phyloP scores from a whole-genome alignment of 2,888 invertebrate species.

The Ormyrus pomaceus region DNA sequence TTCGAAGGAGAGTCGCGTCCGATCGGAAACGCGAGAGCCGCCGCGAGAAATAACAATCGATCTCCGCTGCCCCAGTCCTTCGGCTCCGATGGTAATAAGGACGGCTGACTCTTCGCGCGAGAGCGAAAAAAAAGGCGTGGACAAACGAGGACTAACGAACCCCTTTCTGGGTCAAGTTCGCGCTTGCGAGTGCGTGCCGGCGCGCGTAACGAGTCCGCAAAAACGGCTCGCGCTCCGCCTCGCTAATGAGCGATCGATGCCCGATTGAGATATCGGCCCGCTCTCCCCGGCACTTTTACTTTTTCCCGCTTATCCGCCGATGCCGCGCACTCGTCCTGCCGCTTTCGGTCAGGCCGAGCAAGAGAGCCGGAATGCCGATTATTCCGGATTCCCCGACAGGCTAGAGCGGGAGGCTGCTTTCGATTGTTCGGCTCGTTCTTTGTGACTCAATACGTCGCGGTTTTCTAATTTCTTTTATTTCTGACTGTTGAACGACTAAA shows the following conservation, averaged over 20 bases:
- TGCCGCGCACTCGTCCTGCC: slow-evolving; percentile 12
- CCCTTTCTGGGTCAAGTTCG: slow-evolving; percentile 49
- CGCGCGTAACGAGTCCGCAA: not conserved
- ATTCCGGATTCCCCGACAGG: not conserved
- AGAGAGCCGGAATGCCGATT: slow-evolving; percentile 7
- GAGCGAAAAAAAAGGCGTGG: not conserved
- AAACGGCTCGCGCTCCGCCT: not conserved
- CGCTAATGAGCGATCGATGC: slow-evolving; percentile 47
- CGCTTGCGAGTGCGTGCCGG: not conserved
- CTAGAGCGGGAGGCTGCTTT: not conserved
- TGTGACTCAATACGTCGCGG: too few species aligned
- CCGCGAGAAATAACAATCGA: not conserved
- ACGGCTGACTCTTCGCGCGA: too few species aligned
- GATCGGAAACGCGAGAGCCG: too few species aligned
- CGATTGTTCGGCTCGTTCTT: too few species aligned
- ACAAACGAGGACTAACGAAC: slow-evolving; percentile 41
- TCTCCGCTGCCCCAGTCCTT: slow-evolving; percentile 41
- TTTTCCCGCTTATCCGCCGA: slow-evolving; percentile 3
- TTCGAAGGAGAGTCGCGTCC: too few species aligned
- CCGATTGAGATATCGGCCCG: slow-evolving; percentile 33
- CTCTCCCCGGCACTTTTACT: slow-evolving; percentile 15
- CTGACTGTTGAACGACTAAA: too few species aligned
- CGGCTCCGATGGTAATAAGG: too few species aligned
- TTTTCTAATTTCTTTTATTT: too few species aligned
- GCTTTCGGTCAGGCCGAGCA: slow-evolving; percentile 11